These are phyloP conservation scores for Lithophane leautieri DNA, from an alignment of 2,888 invertebrate genomes.

Conservation along the genomic window DNA sequence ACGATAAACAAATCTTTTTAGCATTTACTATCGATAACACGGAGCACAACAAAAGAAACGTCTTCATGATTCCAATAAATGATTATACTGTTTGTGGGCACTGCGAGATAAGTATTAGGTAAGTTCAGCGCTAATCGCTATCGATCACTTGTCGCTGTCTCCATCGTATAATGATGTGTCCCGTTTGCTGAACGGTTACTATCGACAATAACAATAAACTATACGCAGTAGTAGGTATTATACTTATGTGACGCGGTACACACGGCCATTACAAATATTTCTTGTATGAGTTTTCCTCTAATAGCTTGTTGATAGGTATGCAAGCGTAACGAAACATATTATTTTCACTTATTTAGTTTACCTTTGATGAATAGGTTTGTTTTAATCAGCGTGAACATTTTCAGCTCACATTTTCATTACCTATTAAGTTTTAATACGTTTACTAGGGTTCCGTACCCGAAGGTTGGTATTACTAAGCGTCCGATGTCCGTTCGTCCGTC, in stretches of 20 bases:
- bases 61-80: constrained; percentile 58
- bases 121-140: constrained; percentile 52
- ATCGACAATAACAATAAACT: constrained; percentile 60
- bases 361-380: constrained; percentile 29
- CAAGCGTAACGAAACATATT: constrained; percentile 48
- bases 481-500: no score
- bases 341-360: constrained; percentile 40
- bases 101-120: constrained; percentile 44
- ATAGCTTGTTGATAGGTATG: constrained; percentile 13
- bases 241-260: constrained; percentile 13
- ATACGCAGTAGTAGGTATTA: constrained; percentile 7
- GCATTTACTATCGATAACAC: constrained; percentile 52
- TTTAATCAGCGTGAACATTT: constrained; percentile 33
- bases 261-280: constrained; percentile 38
- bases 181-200: constrained; percentile 21
- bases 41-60: constrained; percentile 55
- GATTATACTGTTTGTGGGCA: constrained; percentile 52
- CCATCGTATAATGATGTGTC: constrained; percentile 52
- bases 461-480: no score
- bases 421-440: constrained; percentile 4
- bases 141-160: constrained; percentile 26
- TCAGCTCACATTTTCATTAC: constrained; percentile 20
- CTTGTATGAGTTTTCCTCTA: constrained; percentile 23
- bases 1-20: constrained; percentile 62
- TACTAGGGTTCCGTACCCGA: no score